Percentiles rank a stretch among this genome's conserved stretches.
These are phyloP conservation scores for Synergus gifuensis DNA, from an alignment of 2,888 invertebrate species.

Conservation along the genomic window DNA sequence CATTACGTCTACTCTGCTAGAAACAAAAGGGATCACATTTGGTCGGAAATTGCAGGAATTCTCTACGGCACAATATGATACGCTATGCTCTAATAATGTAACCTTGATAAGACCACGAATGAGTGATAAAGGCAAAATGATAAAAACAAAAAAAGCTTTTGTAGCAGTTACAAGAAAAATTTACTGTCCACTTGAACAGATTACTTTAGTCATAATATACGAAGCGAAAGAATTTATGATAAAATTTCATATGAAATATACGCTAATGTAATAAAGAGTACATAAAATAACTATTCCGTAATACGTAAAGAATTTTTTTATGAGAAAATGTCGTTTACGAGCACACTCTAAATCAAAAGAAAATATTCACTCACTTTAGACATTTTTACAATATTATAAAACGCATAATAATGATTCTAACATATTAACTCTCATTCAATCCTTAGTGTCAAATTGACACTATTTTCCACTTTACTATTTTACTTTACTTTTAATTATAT, in stretches of 20 bases:
- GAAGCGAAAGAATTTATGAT: background rate
- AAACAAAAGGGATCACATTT: conserved; percentile 51
- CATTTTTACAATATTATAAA: too few species aligned
- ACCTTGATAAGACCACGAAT: conserved; percentile 33
- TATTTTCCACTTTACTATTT: too few species aligned
- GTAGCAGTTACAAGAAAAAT: background rate
- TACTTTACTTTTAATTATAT: too few species aligned
- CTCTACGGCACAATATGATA: conserved; percentile 27
- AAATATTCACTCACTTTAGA: background rate
- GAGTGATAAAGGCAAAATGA: conserved; percentile 15
- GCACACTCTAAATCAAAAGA: background rate
- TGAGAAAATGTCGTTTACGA: background rate
- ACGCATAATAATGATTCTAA: too few species aligned
- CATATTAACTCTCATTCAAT: too few species aligned
- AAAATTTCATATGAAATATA: background rate
- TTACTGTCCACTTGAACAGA: conserved; percentile 17
- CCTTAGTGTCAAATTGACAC: too few species aligned
- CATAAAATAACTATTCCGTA: background rate
- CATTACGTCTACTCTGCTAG: conserved; percentile 51
- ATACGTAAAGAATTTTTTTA: background rate
- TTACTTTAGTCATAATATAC: background rate
- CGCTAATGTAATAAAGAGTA: background rate
- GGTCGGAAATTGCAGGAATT: conserved; percentile 47
- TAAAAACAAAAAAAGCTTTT: background rate
- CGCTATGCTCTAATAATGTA: conserved; percentile 27